Evolutionary conservation across 2,113 vertebrate genomes (phyloP).

Genomic region (Hippocampus barbouri): DNA sequence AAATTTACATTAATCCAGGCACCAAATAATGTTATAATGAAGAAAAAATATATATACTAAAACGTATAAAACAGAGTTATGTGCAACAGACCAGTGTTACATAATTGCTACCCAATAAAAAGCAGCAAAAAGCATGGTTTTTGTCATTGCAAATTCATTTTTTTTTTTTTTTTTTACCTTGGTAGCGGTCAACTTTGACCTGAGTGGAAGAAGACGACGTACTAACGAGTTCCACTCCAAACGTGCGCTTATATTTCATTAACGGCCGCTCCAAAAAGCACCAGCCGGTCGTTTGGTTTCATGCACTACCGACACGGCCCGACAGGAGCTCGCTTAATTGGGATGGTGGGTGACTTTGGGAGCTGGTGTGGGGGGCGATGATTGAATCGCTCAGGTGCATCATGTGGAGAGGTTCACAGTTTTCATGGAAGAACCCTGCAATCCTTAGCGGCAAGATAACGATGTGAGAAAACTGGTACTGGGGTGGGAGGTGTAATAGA

Average conservation of each 20-base stretch:
- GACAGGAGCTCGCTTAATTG: constrained; percentile 62
- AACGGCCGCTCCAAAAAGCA: constrained; percentile 60
- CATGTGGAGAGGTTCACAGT: constrained; percentile 58
- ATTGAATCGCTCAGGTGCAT: constrained; percentile 28
- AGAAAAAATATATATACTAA: too few relatives aligned
- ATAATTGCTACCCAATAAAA: too few relatives aligned
- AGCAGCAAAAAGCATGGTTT: too few relatives aligned
- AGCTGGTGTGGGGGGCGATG: constrained; percentile 8
- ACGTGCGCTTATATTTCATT: constrained; percentile 68
- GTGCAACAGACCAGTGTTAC: too few relatives aligned
- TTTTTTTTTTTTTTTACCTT: too few relatives aligned
- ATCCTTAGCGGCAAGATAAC: constrained; percentile 53
- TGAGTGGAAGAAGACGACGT: constrained; percentile 31
- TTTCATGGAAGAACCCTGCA: constrained; percentile 47
- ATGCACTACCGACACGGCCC: constrained; percentile 47
- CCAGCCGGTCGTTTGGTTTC: constrained; percentile 32
- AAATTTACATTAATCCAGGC: too few relatives aligned
- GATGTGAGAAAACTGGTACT: constrained; percentile 14
- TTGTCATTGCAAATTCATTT: too few relatives aligned
- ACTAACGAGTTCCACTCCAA: constrained; percentile 37
- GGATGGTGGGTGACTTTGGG: constrained; percentile 25
- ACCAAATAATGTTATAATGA: too few relatives aligned
- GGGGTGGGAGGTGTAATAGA: not conserved
- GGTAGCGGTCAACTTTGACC: too few relatives aligned
- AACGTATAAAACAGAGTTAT: too few relatives aligned